phyloP scores from a whole-genome alignment of 2,113 vertebrate genomes.

The Pogonocichla stellata region DNA sequence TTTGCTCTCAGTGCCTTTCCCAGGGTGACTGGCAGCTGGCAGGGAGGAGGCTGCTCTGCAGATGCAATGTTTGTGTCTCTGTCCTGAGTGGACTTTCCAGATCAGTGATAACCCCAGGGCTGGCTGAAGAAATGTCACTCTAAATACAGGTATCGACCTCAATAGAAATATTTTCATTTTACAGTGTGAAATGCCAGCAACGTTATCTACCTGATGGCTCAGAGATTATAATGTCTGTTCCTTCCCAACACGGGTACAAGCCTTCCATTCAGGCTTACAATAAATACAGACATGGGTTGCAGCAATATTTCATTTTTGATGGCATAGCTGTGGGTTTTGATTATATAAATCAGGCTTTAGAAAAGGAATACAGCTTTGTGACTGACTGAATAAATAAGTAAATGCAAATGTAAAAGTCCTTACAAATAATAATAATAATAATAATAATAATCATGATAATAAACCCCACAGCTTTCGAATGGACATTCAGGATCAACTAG shows the following conservation, averaged over 20 bases:
- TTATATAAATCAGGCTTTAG: constrained; percentile 59
- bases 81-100: constrained; percentile 26
- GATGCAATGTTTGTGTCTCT: background rate
- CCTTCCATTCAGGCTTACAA: constrained; percentile 52
- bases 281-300: constrained; percentile 30
- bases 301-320: constrained; percentile 54
- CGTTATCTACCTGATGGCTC: constrained; percentile 38
- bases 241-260: constrained; percentile 23
- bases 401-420: constrained; percentile 61
- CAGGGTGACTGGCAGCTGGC: background rate
- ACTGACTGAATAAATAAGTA: constrained; percentile 44
- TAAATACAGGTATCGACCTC: constrained; percentile 47
- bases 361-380: constrained; percentile 46
- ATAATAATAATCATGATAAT: background rate
- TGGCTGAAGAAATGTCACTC: constrained; percentile 45
- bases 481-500: constrained; percentile 56
- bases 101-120: constrained; percentile 28
- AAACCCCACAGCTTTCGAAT: constrained; percentile 16
- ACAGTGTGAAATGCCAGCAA: constrained; percentile 43
- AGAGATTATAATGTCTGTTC: constrained; percentile 25
- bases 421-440: constrained; percentile 51
- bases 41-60: background rate
- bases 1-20: background rate
- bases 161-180: constrained; percentile 36
- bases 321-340: constrained; percentile 37